Evolutionary conservation across 2,113 vertebrate species (phyloP).

Genomic region (Falco punctatus): DNA sequence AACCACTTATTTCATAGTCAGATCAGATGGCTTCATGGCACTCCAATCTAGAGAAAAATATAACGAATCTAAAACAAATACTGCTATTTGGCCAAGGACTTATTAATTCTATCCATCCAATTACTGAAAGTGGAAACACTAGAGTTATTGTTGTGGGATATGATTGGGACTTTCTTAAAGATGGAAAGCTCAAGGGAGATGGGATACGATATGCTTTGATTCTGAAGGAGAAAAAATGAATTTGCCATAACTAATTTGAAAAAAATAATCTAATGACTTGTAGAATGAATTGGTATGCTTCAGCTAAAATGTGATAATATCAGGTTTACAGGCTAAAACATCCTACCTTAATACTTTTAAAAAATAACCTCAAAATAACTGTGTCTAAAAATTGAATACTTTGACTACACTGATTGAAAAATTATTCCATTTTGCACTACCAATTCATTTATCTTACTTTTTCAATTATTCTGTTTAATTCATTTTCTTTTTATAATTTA

Average conservation of each 20-base stretch:
- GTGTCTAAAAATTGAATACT: background rate
- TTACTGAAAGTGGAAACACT: background rate
- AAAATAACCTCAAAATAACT: background rate
- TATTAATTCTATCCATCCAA: background rate
- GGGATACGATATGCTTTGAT: background rate
- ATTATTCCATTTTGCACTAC: background rate
- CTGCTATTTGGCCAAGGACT: background rate
- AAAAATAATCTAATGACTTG: background rate
- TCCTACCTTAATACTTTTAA: background rate
- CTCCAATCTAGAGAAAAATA: background rate
- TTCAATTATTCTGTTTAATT: background rate
- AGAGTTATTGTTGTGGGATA: background rate
- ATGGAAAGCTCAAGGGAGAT: background rate
- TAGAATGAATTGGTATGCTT: background rate
- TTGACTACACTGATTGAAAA: background rate
- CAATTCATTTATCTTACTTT: background rate
- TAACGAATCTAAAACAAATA: background rate
- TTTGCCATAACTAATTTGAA: constrained; percentile 12
- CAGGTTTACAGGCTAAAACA: background rate
- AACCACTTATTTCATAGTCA: background rate
- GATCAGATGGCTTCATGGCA: background rate
- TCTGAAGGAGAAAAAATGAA: background rate
- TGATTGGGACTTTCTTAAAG: background rate
- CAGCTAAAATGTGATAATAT: background rate
- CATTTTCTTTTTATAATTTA: background rate